Evolutionary conservation across 2,797 vertebrate species (phyloP), one percentile per base, ranked within the genome.

Genomic region (Anguilla obscura): DNA sequence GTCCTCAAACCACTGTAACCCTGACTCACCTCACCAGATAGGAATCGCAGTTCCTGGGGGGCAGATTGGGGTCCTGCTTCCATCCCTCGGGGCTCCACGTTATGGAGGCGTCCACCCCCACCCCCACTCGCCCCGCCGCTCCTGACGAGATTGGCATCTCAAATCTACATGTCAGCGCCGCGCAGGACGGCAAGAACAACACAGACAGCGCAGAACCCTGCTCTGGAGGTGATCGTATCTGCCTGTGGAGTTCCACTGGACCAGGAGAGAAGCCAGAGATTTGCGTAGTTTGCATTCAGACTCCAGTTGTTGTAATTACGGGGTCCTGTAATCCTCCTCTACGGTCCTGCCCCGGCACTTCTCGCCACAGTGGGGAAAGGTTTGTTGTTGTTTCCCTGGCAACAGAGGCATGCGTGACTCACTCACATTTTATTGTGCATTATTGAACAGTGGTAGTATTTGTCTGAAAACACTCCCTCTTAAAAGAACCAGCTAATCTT

Each of bases 91-190:
- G 86, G 6, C 87, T 88, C 93, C 93, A 92, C 84, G 85, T 66
- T 85, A 87, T 89, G 63, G 83, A 88, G 0, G 89, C 74, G 16
- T 94, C 89, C 6, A 86, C 84, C 76, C 92, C 92, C 0, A 91
- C 91, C 86, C 91, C 91, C 90, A 94, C 92, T 85, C 92, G 92
- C 86, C 93, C 94, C 48, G 91, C 56, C 76, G 95, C 95, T 91
- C 94, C 95, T 85, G 95, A 95, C 83, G 96, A 95, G 83, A 93
- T 93, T 2, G 96, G 94, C 96, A 96, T 97, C 76, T 56, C 8
- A 30, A 48, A 90, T 83, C 79, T 84, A 86, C 87, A 92, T 92
- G 48, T 86, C 80, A 91, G 84, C 66, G 89, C 5, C 33, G 69
- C 27, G 10, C 27, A 18, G 18, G 63, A 40, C 16, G n/a, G 7